Evolutionary conservation across 2,113 vertebrate species (phyloP).

Genomic region (Tapirus terrestris): DNA sequence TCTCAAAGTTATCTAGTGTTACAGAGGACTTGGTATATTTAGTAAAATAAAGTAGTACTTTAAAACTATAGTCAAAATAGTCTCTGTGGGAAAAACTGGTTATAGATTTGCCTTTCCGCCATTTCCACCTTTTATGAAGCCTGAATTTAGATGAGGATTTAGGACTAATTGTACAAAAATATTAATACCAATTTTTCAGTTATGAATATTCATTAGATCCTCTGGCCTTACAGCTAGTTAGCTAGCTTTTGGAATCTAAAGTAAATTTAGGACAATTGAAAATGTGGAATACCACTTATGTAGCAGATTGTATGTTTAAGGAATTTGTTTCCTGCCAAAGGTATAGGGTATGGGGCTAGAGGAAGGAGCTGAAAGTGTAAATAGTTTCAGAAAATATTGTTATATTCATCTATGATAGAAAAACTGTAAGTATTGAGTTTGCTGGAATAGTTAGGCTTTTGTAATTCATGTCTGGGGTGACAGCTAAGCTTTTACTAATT

Average conservation of each 20-base stretch:
- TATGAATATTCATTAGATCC: neutral
- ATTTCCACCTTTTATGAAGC: neutral
- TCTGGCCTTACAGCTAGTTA: neutral
- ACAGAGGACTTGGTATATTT: neutral
- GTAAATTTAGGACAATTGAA: conserved; percentile 9
- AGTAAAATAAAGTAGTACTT: neutral
- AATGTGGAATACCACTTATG: neutral
- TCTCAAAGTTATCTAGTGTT: neutral
- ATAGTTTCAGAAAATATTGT: neutral
- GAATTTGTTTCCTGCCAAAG: neutral
- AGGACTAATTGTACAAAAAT: neutral
- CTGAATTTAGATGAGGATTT: neutral
- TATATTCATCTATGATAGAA: neutral
- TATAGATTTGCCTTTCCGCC: neutral
- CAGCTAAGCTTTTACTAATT: neutral
- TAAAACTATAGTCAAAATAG: neutral
- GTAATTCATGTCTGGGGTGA: neutral
- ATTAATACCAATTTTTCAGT: neutral
- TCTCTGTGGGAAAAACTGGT: neutral
- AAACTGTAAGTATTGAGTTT: neutral
- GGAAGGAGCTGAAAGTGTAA: neutral
- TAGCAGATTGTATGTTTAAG: conserved; percentile 13
- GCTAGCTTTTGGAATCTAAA: neutral
- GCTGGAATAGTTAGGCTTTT: neutral
- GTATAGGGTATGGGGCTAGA: neutral